Evolutionary conservation across 2,888 invertebrate genomes (phyloP), one percentile per base, ranked within the genome.

Genomic region (Lycocerus yunnanus): DNA sequence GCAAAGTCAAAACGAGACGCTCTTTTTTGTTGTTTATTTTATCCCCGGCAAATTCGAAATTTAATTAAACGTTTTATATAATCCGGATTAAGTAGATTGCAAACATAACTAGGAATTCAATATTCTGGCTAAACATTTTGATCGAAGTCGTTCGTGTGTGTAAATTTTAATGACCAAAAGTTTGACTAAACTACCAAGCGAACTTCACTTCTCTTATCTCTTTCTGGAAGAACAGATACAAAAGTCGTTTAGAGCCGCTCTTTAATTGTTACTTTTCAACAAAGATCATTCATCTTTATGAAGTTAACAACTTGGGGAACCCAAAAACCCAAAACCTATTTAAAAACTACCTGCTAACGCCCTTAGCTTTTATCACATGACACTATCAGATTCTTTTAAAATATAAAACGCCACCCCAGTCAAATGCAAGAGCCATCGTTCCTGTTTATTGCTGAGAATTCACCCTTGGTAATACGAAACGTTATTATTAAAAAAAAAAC

Each of bases 251-350:
- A 80, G 73, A 75, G 75, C 75, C 77, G 61, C 78, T 78, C 71
- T 78, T 80, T 86, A 86, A 87, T 86, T 87, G 86, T 85, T 83
- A 85, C 83, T 85, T 85, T 84, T 85, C 84, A 83, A 81, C 82
- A 78, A 79, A 76, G 80, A 81, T 85, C 82, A 86, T 86, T 85
- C 85, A 86, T 86, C 86, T 86, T 84, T 84, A 83, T 80, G 83
- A 84, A 84, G 84, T 84, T 84, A 85, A 85, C 85, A 84, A 84
- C 84, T 80, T 80, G 27, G 73, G 81, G 82, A 82, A 75, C 76
- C 71, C 61, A 76, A 79, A 80, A 73, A 82, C 76, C 76, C 72
- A 63, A 76, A 79, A 80, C 73, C 82, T 83, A 82, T 84, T 85
- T 85, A 82, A 84, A 85, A 86, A 86, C 85, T 86, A 86, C 86